Evolutionary conservation across 2,113 vertebrate genomes (phyloP).

Genomic region (Dicentrarchus labrax): DNA sequence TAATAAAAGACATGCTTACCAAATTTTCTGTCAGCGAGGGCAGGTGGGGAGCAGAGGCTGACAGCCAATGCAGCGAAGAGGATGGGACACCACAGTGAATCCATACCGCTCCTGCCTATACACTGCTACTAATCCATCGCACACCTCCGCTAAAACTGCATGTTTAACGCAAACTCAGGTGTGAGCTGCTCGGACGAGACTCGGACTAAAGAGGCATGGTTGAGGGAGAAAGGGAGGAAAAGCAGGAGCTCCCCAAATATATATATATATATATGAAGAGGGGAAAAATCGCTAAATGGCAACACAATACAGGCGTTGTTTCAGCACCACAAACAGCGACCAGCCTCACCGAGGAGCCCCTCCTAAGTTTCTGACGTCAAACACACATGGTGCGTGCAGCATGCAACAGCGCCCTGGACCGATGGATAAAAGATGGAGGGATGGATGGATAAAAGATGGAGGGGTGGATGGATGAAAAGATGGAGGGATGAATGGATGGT

Average conservation of each 20-base stretch:
- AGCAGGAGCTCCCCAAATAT: too few relatives aligned
- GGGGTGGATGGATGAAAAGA: background rate
- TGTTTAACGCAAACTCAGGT: slow-evolving; percentile 31
- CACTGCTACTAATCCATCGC: slow-evolving; percentile 70
- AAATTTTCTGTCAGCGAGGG: slow-evolving; percentile 76
- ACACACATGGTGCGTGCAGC: slow-evolving; percentile 66
- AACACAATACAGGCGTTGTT: slow-evolving; percentile 71
- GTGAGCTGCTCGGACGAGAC: slow-evolving; percentile 24
- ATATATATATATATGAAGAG: background rate
- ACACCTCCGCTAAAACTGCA: slow-evolving; percentile 71
- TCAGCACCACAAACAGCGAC: slow-evolving; percentile 85
- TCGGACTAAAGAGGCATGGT: slow-evolving; percentile 40
- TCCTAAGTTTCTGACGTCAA: slow-evolving; percentile 82
- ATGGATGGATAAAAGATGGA: background rate
- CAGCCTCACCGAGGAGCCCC: slow-evolving; percentile 78
- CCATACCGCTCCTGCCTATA: slow-evolving; percentile 71
- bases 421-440: background rate
- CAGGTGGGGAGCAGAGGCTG: slow-evolving; percentile 71
- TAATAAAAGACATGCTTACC: slow-evolving; percentile 72
- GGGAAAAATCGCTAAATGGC: slow-evolving; percentile 20
- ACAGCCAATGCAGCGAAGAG: slow-evolving; percentile 75
- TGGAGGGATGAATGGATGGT: background rate
- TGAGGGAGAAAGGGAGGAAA: background rate
- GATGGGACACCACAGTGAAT: slow-evolving; percentile 73
- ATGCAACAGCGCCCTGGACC: slow-evolving; percentile 41